Evolutionary conservation across 2,888 invertebrate species (phyloP), one percentile per base, ranked within the genome.

Genomic region (Hoplodrina ambigua): DNA sequence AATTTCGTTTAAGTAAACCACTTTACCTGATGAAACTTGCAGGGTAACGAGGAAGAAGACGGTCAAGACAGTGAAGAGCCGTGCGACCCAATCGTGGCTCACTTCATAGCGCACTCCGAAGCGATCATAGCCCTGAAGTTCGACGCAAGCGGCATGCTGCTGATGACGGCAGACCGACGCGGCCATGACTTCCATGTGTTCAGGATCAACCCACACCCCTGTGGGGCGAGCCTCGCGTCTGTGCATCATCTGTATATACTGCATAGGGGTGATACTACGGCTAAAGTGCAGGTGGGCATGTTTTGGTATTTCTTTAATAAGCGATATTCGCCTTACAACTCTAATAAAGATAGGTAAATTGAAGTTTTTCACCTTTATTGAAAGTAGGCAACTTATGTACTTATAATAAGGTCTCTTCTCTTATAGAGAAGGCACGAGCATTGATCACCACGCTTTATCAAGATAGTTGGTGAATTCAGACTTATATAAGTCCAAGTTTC

Each of bases 141-240:
- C 92, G 99, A 99, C 93, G 97, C 98, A 57, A 98, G 98, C 66
- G 99, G 99, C 57, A 97, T 98, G 95, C 93, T 99, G 72, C 96
- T 99, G 55, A 96, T 99, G 81, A 99, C 99, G 0, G 99, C 99
- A 0, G 99, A 99, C 92, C 97, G 97, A 83, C 97, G 98, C 33
- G 99, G 99, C 0, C 99, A 99, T 89, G 98, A 99, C 90, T 99
- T 99, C 96, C 98, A 99, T 93, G 97, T 99, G 84, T 99, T 99
- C 94, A 97, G 98, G 71, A 97, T 99, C 83, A 98, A 99, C 89
- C 98, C 99, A 0, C 99, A 99, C 96, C 98, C 99, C 0, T 97
- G 98, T 61, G 98, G 98, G 0, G 97, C 99, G 13, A 97, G 98
- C 30, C 94, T 99, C 71, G 98, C 99, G 0, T 97, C 98, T 0